These are phyloP conservation scores for Neolamprologus brichardi DNA, from an alignment of 2,113 vertebrate genomes.

Conservation along the genomic window DNA sequence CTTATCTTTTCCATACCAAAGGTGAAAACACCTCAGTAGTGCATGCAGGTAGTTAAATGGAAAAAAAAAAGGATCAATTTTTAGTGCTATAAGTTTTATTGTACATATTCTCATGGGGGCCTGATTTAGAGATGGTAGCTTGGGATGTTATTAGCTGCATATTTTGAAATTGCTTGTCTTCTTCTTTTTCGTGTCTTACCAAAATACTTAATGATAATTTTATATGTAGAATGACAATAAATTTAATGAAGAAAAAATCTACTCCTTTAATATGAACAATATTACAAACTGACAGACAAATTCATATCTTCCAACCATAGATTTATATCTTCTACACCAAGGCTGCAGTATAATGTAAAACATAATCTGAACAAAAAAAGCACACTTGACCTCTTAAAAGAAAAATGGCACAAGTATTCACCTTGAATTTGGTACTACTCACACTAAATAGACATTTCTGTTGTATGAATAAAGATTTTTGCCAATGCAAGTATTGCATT, in stretches of 20 bases:
- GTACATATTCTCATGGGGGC: neutral
- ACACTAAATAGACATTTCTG: neutral
- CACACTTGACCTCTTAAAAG: neutral
- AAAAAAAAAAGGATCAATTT: neutral
- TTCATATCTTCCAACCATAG: neutral
- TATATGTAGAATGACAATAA: neutral
- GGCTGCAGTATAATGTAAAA: neutral
- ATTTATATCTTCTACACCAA: neutral
- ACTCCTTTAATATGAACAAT: neutral
- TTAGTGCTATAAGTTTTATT: neutral
- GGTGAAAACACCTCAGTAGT: neutral
- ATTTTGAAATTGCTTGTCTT: neutral
- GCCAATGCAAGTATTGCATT: neutral
- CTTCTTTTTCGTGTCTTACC: neutral
- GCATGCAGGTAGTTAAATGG: neutral
- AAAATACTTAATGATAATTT: neutral
- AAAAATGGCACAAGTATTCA: neutral
- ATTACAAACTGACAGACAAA: neutral
- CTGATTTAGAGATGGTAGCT: neutral
- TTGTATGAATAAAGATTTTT: neutral
- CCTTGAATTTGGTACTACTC: neutral
- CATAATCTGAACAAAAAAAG: neutral
- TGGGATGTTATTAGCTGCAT: neutral
- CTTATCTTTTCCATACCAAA: neutral
- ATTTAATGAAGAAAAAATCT: neutral